phyloP scores from a whole-genome alignment of 2,888 invertebrate genomes.

The Athetis lepigone region DNA sequence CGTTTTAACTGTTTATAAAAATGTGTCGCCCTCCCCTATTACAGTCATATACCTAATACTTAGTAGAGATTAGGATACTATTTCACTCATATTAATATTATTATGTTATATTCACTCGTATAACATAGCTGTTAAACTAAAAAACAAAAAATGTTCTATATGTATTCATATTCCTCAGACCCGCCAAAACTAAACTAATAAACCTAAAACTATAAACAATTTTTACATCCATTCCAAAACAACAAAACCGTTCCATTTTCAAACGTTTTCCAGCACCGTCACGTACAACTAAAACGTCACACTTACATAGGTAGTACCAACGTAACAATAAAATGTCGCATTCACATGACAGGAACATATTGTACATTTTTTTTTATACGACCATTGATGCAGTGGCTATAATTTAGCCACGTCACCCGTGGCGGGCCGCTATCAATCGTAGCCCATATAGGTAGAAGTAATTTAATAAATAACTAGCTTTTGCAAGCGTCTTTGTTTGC shows the following conservation, averaged over 20 bases:
- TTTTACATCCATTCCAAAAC: conserved; percentile 7
- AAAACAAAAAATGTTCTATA: too few species aligned
- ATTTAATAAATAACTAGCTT: too few species aligned
- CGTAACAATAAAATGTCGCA: conserved; percentile 53
- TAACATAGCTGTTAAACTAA: too few species aligned
- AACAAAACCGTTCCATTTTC: conserved; percentile 17
- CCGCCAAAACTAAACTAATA: neutral
- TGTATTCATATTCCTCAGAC: neutral
- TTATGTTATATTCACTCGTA: too few species aligned
- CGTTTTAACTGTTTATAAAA: too few species aligned
- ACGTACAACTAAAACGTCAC: conserved; percentile 44
- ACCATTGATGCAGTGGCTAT: conserved; percentile 57
- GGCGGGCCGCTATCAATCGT: conserved; percentile 58
- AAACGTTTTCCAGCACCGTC: conserved; percentile 27
- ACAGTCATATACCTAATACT: too few species aligned
- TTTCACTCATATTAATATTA: too few species aligned
- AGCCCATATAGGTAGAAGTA: conserved; percentile 36
- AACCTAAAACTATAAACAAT: conserved; percentile 4
- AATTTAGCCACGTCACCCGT: conserved; percentile 56
- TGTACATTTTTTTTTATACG: conserved; percentile 49
- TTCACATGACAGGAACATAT: conserved; percentile 50
- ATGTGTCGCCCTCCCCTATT: too few species aligned
- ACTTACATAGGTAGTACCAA: conserved; percentile 40
- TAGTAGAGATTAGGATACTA: too few species aligned
- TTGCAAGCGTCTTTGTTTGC: too few species aligned